Base-by-base conservation (phyloP, 1,140 invertebrate species). In the Aphelinus atriplicis region DNA sequence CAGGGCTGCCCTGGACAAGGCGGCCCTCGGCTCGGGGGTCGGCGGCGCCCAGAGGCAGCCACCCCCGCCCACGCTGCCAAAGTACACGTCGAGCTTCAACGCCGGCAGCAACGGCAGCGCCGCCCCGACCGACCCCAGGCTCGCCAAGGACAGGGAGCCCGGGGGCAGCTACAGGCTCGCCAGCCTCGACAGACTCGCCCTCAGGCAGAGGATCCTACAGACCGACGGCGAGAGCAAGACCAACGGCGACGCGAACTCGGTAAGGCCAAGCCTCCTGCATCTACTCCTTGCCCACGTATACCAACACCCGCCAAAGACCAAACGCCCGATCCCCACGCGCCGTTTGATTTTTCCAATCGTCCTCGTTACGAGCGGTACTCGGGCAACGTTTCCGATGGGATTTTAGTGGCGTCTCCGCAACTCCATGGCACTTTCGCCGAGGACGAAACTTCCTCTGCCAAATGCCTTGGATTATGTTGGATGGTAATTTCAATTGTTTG, bases 111-210 rank as follows among this genome's bases (percentile, higher is more conserved):
- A 90, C 69, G 84, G 88, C 58, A 85, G 79, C 67, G 74, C 88
- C 82, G 73, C 88, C 78, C 86, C 85, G 85, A 78, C 86, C 80
- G 75, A 88, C 80, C 86, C 91, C 75, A 87, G 86, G 60, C 80
- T 88, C 81, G 78, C 85, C 77, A 87, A 89, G 86, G 84, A 89
- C 83, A 81, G 89, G 80, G 87, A 91, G 76, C 87, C 89, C 58
- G 91, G 91, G 46, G 90, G 90, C 76, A 92, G 91, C 55, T 92
- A 92, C 82, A 89, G 91, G 53, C 86, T 93, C 71, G 92, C 92
- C 10, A 93, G 93, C 81, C 88, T 93, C 7, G 93, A 94, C 80
- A 90, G 92, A 79, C 87, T 94, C 76, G 92, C 92, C 26, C 87
- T 93, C 6, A 88, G 93, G 58, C 93, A 94, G 81, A 90, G 92